Evolutionary conservation across 2,888 invertebrate genomes (phyloP), one percentile per base, ranked within the genome.

Genomic region (Marasmarcha lunaedactyla): DNA sequence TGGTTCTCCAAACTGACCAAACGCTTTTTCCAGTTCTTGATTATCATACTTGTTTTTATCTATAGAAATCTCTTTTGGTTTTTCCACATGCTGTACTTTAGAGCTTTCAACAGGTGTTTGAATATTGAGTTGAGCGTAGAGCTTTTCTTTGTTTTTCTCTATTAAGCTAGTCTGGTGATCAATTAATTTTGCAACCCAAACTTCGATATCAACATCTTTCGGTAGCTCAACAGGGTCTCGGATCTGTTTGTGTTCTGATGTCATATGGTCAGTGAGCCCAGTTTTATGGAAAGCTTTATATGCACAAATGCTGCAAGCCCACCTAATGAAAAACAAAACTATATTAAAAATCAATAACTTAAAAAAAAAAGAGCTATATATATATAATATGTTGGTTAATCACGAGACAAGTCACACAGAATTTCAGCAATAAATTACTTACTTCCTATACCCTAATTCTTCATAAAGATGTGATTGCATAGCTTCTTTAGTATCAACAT

Each of bases 371-470:
- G 2, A 30, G 9, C 3, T 30, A 30, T n/a, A 7, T 30, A 30
- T 30, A 7, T 2, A n/a, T 3, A 30, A 3, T 30, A 30, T 30
- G 30, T 3, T 7, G 10, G n/a, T 10, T 7, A 10, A 4, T 7
- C 4, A 7, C n/a, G 4, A 7, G n/a, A n/a, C n/a, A n/a, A n/a
- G n/a, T n/a, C n/a, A n/a, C n/a, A n/a, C n/a, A n/a, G n/a, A n/a
- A n/a, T n/a, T n/a, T n/a, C n/a, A n/a, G n/a, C n/a, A n/a, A n/a
- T n/a, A 30, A n/a, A 35, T 15, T 46, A 71, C 78, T 76, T 54
- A 90, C 90, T 87, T 88, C 49, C 87, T 83, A 52, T 89, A 89
- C 37, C 87, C 84, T 15, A 90, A 68, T 53, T 91, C 91, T 52
- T 88, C 86, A 51, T 84, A 90, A 38, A 91, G 63, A 69, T 91